Evolutionary conservation across 2,113 vertebrate genomes (phyloP).

Genomic region (Craseonycteris thonglongyai): DNA sequence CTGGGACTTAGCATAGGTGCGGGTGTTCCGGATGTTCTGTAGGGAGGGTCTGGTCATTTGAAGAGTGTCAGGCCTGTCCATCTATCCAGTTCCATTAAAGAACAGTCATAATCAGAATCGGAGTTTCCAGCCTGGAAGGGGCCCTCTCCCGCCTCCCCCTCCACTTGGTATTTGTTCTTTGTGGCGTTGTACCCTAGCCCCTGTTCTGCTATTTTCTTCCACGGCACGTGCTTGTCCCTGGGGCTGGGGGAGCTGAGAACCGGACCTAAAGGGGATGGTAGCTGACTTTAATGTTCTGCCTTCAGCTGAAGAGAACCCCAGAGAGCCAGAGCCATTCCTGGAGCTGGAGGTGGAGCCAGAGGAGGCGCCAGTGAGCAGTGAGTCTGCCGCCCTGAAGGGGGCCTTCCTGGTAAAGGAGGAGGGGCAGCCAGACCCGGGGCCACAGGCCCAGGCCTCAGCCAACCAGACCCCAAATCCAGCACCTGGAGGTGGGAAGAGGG

Average conservation of each 20-base stretch:
- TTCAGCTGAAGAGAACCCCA: not conserved
- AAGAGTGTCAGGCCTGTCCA: not conserved
- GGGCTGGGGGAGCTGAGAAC: not conserved
- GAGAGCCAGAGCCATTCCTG: not conserved
- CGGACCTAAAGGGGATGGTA: not conserved
- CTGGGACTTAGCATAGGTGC: not conserved
- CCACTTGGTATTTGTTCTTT: not conserved
- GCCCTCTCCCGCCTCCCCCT: not conserved
- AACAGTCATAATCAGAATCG: not conserved
- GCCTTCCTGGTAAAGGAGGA: not conserved
- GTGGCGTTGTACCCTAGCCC: not conserved
- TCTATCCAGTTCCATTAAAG: not conserved
- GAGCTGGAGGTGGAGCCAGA: not conserved
- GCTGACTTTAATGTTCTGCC: slow-evolving; percentile 9
- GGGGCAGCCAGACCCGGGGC: not conserved
- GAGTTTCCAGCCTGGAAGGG: not conserved
- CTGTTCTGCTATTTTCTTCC: not conserved
- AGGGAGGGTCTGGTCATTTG: not conserved
- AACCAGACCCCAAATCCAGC: not conserved
- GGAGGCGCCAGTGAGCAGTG: not conserved
- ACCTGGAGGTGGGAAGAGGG: not conserved
- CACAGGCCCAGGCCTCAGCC: not conserved
- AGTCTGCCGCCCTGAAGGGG: not conserved
- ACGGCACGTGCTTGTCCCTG: not conserved
- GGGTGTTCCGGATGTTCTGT: not conserved